Conservation (phyloP, 1,140 invertebrate species). For the Pectinophora gossypiella region DNA sequence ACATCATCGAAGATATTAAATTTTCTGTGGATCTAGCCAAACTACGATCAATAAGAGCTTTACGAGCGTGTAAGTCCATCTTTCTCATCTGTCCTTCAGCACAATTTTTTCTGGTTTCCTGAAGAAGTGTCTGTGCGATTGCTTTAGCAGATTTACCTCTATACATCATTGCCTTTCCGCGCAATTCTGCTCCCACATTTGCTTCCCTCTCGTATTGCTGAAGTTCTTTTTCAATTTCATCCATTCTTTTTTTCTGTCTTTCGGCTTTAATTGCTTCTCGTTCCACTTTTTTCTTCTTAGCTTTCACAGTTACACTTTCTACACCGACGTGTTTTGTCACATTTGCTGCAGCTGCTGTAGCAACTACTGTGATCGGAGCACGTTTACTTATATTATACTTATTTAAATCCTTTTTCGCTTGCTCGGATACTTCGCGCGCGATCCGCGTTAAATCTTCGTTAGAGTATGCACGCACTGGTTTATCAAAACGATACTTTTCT, state of each 20-base stretch:
- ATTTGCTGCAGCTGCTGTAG: slow-evolving; percentile 80
- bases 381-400: slow-evolving; percentile 78
- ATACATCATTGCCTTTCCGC: slow-evolving; percentile 80
- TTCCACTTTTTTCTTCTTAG: slow-evolving; percentile 68
- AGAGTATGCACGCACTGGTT: slow-evolving; percentile 77
- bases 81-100: slow-evolving; percentile 29
- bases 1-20: slow-evolving; percentile 14
- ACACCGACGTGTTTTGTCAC: slow-evolving; percentile 79
- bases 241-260: slow-evolving; percentile 67
- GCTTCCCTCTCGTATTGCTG: slow-evolving; percentile 73
- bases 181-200: slow-evolving; percentile 73
- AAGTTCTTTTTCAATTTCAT: slow-evolving; percentile 66
- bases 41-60: slow-evolving; percentile 24
- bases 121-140: slow-evolving; percentile 80
- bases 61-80: slow-evolving; percentile 26
- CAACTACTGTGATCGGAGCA: slow-evolving; percentile 79
- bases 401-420: slow-evolving; percentile 80
- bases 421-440: slow-evolving; percentile 78
- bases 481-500: slow-evolving; percentile 76
- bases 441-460: slow-evolving; percentile 79
- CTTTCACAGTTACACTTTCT: slow-evolving; percentile 73
- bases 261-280: slow-evolving; percentile 54
- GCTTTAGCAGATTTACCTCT: slow-evolving; percentile 83
- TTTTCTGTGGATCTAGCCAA: slow-evolving; percentile 26
- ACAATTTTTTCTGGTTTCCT: slow-evolving; percentile 77